Base-by-base conservation (phyloP, 2,797 vertebrate genomes). In the Philypnodon macrostomus region DNA sequence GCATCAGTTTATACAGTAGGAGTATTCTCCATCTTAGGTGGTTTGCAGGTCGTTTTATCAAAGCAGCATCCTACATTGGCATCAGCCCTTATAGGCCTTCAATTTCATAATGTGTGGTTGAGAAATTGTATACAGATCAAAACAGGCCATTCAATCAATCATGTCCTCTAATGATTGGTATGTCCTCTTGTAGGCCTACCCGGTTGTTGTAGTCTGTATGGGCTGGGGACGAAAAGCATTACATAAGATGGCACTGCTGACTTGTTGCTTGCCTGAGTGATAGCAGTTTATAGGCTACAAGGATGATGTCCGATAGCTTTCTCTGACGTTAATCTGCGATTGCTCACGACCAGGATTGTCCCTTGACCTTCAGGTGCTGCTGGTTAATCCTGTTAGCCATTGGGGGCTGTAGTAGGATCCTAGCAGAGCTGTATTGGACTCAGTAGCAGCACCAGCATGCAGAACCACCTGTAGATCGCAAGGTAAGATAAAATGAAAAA, bases 351-450 rank as follows among this genome's bases (percentile, higher is more conserved):
- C 37, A 32, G 73, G 73, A 82, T 71, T 79, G 75, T 60, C 47
- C 38, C 49, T 42, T 58, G 81, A 83, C 85, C 85, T 88, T 88
- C 77, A 85, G 56, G 58, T 68, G 54, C 45, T 70, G 62, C 71
- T 4, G 45, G 60, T 45, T 91, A 91, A 91, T 90, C 90, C 73
- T 6, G 77, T 90, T 90, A 89, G 73, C 47, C 33, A 18, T 46
- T 53, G 56, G 61, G 48, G 60, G 69, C 47, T 42, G 11, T 52
- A 52, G 64, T 53, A 65, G 69, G 79, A 79, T 86, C 87, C 58
- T 48, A 42, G 66, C 78, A 88, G 75, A 81, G 54, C 70, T 50
- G 70, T 54, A 63, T 67, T 48, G 75, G 68, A 67, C 61, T 66
- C 39, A 17, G 63, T 55, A 13, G 38, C 47, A 58, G 39, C 49